These are phyloP conservation scores for Morone saxatilis DNA, from an alignment of 2,113 vertebrate species.

Conservation along the genomic window DNA sequence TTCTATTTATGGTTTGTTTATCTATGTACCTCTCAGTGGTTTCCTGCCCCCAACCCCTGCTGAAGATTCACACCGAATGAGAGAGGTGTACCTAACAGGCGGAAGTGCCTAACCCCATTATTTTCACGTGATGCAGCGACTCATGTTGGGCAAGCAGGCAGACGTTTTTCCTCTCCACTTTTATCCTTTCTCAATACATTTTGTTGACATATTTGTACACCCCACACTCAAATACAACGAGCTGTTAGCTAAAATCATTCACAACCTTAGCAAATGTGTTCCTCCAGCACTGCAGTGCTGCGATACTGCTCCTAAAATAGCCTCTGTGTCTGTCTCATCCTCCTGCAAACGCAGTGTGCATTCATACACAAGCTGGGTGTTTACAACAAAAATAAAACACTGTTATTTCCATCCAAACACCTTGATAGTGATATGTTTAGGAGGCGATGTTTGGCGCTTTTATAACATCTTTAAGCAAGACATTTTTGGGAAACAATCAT, in stretches of 20 bases:
- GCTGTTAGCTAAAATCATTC: slow-evolving; percentile 27
- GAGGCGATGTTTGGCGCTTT: background rate
- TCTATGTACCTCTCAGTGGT: slow-evolving; percentile 66
- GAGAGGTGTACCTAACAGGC: slow-evolving; percentile 43
- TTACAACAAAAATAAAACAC: too few species aligned
- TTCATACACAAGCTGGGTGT: slow-evolving; percentile 16
- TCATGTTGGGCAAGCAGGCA: slow-evolving; percentile 4
- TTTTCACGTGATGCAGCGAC: slow-evolving; percentile 42
- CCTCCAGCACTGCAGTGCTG: slow-evolving; percentile 67
- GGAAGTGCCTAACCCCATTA: slow-evolving; percentile 37
- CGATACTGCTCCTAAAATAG: slow-evolving; percentile 57
- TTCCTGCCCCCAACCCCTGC: slow-evolving; percentile 69
- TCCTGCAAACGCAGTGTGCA: slow-evolving; percentile 14
- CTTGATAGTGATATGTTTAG: background rate
- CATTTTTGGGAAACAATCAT: background rate
- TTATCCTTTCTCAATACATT: slow-evolving; percentile 24
- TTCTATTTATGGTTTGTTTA: slow-evolving; percentile 82
- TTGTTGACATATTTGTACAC: slow-evolving; percentile 24
- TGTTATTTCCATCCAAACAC: too few species aligned
- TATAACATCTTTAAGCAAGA: background rate
- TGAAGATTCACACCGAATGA: slow-evolving; percentile 60
- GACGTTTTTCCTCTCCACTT: slow-evolving; percentile 24
- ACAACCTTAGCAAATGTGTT: slow-evolving; percentile 36
- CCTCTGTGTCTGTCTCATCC: slow-evolving; percentile 32
- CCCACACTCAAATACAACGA: slow-evolving; percentile 2